Conservation (phyloP, 53 echinoderm and acorn worm genomes). For the Antedon mediterranea region DNA sequence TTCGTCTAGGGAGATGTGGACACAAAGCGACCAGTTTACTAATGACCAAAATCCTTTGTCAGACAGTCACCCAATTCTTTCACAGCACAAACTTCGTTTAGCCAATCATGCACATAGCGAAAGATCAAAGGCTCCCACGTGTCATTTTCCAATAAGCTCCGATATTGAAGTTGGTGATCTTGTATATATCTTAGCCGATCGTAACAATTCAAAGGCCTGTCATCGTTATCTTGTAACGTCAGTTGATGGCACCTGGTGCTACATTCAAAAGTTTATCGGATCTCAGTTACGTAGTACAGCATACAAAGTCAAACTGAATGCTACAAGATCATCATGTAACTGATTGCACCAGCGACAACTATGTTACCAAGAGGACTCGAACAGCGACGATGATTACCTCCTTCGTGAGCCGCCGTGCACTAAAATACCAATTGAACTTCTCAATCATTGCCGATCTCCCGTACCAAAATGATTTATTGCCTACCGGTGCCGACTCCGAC, state of each 20-base stretch:
- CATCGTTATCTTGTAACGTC: slow-evolving; percentile 2
- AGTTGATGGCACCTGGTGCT: not conserved
- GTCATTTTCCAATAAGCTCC: not conserved
- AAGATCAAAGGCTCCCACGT: slow-evolving; percentile 6
- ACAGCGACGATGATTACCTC: no score
- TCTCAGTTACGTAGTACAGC: not conserved
- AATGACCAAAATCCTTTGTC: slow-evolving; percentile 22
- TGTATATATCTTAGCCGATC: slow-evolving; percentile 15
- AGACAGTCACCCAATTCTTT: slow-evolving; percentile 2
- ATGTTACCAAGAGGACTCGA: no score
- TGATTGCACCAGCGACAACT: no score
- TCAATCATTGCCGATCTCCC: no score
- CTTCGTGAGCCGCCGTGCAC: no score
- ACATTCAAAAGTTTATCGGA: not conserved
- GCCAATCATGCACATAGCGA: slow-evolving; percentile 28
- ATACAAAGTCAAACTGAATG: not conserved
- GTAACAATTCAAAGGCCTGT: not conserved
- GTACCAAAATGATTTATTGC: no score
- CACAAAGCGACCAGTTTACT: slow-evolving; percentile 31
- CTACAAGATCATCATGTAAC: no score
- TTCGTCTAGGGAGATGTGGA: slow-evolving; percentile 22
- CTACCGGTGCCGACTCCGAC: no score
- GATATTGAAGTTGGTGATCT: slow-evolving; percentile 15
- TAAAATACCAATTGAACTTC: no score
- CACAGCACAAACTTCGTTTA: slow-evolving; percentile 20